These are phyloP conservation scores for Halocaridina rubra DNA, from an alignment of 2,888 invertebrate species.

Conservation along the genomic window DNA sequence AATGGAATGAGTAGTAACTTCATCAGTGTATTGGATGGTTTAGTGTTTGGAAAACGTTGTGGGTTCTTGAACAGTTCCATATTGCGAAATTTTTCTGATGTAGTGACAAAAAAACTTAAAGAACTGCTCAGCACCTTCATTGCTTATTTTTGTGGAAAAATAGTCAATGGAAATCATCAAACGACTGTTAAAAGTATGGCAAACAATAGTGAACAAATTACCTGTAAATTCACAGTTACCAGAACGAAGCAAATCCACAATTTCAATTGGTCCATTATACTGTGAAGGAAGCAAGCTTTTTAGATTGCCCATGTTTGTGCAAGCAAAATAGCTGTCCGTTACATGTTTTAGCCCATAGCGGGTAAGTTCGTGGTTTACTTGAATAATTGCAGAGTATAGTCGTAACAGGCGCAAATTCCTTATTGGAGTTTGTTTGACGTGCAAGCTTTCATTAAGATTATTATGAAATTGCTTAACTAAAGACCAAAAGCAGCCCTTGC, in stretches of 20 bases:
- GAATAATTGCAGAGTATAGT: not conserved
- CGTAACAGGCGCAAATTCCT: not conserved
- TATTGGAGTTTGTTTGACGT: not conserved
- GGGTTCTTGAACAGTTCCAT: too few relatives aligned
- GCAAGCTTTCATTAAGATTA: not conserved
- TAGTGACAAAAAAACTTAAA: too few relatives aligned
- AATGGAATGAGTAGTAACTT: too few relatives aligned
- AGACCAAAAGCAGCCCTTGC: constrained; percentile 21
- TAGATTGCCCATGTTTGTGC: constrained; percentile 55
- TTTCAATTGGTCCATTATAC: not conserved
- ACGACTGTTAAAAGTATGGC: constrained; percentile 41
- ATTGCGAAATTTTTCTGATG: too few relatives aligned
- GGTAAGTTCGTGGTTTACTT: constrained; percentile 16
- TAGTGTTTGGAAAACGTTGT: too few relatives aligned
- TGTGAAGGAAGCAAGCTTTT: not conserved
- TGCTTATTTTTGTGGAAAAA: constrained; percentile 36
- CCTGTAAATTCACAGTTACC: constrained; percentile 19
- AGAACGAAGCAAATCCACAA: constrained; percentile 22
- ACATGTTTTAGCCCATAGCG: not conserved
- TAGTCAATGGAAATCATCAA: constrained; percentile 45
- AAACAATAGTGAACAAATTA: constrained; percentile 32
- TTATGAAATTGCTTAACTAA: not conserved
- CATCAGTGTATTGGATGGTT: too few relatives aligned
- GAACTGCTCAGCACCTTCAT: not conserved
- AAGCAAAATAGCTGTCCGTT: constrained; percentile 45